phyloP scores from a whole-genome alignment of 2,113 vertebrate genomes.

The Melanerpes aurifrons region DNA sequence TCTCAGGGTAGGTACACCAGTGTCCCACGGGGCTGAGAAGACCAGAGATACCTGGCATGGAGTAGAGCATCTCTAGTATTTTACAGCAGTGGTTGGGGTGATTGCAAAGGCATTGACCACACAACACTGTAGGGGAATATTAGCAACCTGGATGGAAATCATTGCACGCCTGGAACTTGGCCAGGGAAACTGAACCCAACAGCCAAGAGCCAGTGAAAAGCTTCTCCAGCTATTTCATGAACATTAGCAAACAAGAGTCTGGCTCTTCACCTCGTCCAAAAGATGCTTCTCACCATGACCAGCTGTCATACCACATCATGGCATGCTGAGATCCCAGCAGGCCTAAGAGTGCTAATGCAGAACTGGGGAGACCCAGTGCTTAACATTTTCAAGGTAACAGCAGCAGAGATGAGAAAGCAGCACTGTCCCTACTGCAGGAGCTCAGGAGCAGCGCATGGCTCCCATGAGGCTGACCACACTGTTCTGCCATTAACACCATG shows the following conservation, averaged over 20 bases:
- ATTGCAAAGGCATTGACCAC: not conserved
- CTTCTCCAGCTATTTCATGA: constrained; percentile 17
- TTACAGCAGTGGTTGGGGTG: not conserved
- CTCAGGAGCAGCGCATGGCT: not conserved
- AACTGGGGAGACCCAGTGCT: not conserved
- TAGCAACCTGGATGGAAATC: constrained; percentile 14
- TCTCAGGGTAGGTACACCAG: not conserved
- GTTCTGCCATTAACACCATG: not conserved
- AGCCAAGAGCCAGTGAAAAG: not conserved
- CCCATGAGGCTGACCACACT: fast-evolving
- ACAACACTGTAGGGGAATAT: not conserved
- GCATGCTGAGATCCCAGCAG: not conserved
- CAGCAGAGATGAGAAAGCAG: not conserved
- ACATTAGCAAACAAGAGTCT: not conserved
- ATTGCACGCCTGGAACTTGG: not conserved
- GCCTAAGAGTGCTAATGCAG: not conserved
- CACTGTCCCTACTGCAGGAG: not conserved
- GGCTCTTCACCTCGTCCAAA: constrained; percentile 30
- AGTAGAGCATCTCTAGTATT: not conserved
- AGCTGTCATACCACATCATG: not conserved
- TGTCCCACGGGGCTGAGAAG: not conserved
- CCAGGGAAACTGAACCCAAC: not conserved
- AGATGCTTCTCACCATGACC: constrained; percentile 12
- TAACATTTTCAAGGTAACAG: constrained; percentile 6
- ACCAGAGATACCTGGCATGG: not conserved